Conservation (phyloP, 2,888 invertebrate species). For the Patella caerulea region DNA sequence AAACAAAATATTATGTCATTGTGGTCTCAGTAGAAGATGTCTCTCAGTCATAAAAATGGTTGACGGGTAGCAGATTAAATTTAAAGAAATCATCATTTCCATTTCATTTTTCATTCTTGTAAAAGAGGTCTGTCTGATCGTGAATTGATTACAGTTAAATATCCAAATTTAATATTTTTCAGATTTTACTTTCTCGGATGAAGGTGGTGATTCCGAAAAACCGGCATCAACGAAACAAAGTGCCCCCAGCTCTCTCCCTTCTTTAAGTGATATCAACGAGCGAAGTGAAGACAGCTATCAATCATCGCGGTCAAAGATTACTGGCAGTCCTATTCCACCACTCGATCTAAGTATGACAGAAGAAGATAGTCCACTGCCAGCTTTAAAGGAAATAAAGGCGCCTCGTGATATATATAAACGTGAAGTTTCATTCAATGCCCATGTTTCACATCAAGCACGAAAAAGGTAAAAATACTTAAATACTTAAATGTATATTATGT, state of each 20-base stretch:
- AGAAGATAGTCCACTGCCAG: slow-evolving; percentile 2
- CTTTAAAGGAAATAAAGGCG: background rate
- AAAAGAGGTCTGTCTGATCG: too few relatives aligned
- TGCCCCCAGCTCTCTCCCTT: slow-evolving; percentile 49
- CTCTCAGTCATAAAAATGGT: too few relatives aligned
- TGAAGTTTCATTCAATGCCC: background rate
- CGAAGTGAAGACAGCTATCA: slow-evolving; percentile 59
- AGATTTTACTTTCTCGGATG: slow-evolving; percentile 4
- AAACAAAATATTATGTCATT: too few relatives aligned
- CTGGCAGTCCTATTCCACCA: background rate
- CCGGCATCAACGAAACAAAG: slow-evolving; percentile 10
- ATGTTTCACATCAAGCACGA: background rate
- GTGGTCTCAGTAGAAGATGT: too few relatives aligned
- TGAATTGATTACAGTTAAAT: too few relatives aligned
- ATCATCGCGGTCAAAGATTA: background rate
- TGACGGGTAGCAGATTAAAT: too few relatives aligned
- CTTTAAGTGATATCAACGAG: slow-evolving; percentile 65
- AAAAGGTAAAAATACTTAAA: too few relatives aligned
- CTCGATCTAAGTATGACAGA: background rate
- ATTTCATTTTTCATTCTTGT: too few relatives aligned
- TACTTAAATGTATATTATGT: too few relatives aligned
- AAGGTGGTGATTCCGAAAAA: background rate
- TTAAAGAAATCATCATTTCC: too few relatives aligned
- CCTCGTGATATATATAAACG: background rate
- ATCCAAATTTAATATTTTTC: background rate